Conservation (phyloP, 2,888 invertebrate species). For the Schrankia costaestrigalis region DNA sequence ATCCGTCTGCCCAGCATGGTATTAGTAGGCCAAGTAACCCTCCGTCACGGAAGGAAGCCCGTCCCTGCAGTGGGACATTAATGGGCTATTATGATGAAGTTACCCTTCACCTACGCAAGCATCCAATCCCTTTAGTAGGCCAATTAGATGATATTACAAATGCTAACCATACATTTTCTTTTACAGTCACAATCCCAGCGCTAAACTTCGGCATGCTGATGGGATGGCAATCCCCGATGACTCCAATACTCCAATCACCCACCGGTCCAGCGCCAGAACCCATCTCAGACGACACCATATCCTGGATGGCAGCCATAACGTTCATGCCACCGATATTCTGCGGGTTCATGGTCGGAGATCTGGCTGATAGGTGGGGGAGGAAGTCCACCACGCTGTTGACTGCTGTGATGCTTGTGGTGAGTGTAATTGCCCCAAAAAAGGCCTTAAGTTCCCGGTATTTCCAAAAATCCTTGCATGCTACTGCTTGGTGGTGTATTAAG, state of each 20-base stretch:
- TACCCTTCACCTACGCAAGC: no score
- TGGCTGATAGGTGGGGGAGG: constrained; percentile 78
- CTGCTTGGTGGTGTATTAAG: no score
- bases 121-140: neutral
- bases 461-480: neutral
- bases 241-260: constrained; percentile 68
- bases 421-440: constrained; percentile 27
- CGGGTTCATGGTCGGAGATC: constrained; percentile 74
- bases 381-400: constrained; percentile 76
- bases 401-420: constrained; percentile 77
- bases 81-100: no score
- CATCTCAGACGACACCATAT: constrained; percentile 71
- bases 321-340: constrained; percentile 79
- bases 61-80: no score
- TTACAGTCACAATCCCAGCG: constrained; percentile 77
- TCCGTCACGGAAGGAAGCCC: no score
- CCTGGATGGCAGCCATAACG: constrained; percentile 80
- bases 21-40: no score
- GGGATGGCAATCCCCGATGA: constrained; percentile 82
- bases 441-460: neutral
- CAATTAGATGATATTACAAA: neutral
- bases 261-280: constrained; percentile 71
- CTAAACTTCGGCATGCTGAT: constrained; percentile 79
- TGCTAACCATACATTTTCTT: constrained; percentile 3
- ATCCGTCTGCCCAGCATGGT: no score